Conservation (phyloP, 30 jellyfish, hydroid and myxozoan genomes). For the Hydractinia echinata region DNA sequence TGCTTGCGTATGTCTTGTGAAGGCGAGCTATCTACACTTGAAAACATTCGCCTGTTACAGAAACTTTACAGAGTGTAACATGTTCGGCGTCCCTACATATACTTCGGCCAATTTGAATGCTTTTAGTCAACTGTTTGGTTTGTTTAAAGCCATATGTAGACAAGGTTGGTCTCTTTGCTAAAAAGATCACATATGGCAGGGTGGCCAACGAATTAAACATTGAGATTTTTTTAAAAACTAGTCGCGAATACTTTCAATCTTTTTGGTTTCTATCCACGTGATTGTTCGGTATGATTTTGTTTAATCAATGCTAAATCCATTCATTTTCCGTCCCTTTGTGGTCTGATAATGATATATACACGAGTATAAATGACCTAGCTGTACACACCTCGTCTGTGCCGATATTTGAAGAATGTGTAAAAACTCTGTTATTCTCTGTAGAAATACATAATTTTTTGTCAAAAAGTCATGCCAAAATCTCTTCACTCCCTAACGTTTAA, state of each 20-base stretch:
- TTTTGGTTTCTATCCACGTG: not conserved
- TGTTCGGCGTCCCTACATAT: conserved; percentile 72
- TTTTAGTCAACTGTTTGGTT: conserved; percentile 34
- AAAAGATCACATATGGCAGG: not conserved
- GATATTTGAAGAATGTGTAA: too few species aligned
- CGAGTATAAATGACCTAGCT: too few species aligned
- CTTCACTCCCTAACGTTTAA: too few species aligned
- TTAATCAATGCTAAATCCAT: not conserved
- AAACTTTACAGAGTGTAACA: conserved; percentile 55
- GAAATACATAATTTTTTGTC: too few species aligned
- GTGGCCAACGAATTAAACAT: not conserved
- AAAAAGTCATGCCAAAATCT: too few species aligned
- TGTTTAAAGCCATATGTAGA: conserved; percentile 42
- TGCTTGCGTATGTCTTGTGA: conserved; percentile 57
- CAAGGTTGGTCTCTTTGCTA: conserved; percentile 34
- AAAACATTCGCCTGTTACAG: conserved; percentile 70
- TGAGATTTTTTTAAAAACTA: too few species aligned
- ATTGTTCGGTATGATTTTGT: not conserved
- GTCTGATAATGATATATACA: too few species aligned
- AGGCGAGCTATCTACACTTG: conserved; percentile 39
- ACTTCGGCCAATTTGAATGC: conserved; percentile 47
- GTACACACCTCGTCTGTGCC: too few species aligned
- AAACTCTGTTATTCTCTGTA: too few species aligned
- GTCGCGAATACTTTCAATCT: too few species aligned
- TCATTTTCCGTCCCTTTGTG: too few species aligned